These are phyloP conservation scores for Hormiphora californensis DNA, from an alignment of 37 sponge, comb jelly and placozoan genomes.

Conservation along the genomic window DNA sequence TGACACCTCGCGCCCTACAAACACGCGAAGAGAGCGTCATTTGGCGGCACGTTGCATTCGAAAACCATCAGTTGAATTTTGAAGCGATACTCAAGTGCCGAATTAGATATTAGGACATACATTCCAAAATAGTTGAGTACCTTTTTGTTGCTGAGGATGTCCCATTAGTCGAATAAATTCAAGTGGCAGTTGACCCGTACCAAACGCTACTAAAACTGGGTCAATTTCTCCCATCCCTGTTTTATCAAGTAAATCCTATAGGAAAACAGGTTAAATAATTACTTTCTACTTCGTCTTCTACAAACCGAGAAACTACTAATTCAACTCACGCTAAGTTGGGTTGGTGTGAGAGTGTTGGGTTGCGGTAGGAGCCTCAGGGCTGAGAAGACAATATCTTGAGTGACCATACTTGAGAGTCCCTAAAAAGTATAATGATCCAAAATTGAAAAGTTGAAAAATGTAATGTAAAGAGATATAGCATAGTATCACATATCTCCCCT, in stretches of 20 bases:
- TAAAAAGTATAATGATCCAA: not conserved
- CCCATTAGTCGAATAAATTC: constrained; percentile 27
- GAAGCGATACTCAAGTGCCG: not conserved
- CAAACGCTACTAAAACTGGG: constrained; percentile 11
- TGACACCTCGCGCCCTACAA: too few species aligned
- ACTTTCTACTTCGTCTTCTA: not conserved
- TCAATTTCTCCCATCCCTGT: not conserved
- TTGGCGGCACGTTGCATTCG: too few species aligned
- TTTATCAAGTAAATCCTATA: not conserved
- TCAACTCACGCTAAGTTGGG: not conserved
- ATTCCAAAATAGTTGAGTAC: too few species aligned
- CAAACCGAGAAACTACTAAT: not conserved
- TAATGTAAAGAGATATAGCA: not conserved
- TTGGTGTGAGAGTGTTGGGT: not conserved
- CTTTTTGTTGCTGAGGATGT: constrained; percentile 21
- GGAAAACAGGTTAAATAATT: not conserved
- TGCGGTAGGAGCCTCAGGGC: constrained; percentile 21
- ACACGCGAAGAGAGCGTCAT: too few species aligned
- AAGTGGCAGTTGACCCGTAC: constrained; percentile 2
- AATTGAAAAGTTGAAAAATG: not conserved
- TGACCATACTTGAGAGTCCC: not conserved
- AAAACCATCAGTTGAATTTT: not conserved
- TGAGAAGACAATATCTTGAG: constrained; percentile 36
- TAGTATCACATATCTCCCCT: not conserved
- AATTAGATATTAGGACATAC: too few species aligned